Base-by-base conservation (phyloP, 2,113 vertebrate species). In the Indicator indicator region DNA sequence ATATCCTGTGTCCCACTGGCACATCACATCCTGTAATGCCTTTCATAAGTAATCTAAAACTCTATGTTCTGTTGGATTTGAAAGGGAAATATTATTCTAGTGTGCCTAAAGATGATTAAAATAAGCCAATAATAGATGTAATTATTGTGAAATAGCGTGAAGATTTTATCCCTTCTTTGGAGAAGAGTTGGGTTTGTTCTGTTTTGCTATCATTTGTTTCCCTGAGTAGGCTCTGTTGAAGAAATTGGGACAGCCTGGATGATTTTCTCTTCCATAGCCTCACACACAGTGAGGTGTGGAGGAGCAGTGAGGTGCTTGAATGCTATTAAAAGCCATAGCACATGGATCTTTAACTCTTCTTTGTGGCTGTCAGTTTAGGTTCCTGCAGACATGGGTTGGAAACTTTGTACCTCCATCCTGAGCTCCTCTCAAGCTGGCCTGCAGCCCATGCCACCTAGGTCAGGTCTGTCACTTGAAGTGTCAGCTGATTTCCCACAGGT, bases 1-100 rank as follows among this genome's bases (percentile, higher is more conserved):
- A 81, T 74, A 95, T 96, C 94, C 96, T 95, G 95, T 94, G 62
- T 95, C 94, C 83, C 9, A 18, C 90, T 90, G 89, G 72, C 83
- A 68, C 65, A 92, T 87, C 86, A 52, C 83, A 77, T 73, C 83
- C 2, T 81, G 67, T 74, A 56, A 94, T 88, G 86, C 76, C 72
- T 88, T 73, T 60, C 83, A 92, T 83, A 96, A 90, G 38, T 44
- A 71, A 71, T 77, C 69, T 33, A 26, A 93, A 93, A 44, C 28
- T 63, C 59, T 26, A 5, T 5, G 5, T 74, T 83, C 48, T 68
- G 12, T 86, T 74, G 62, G 18, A 54, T 67, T 69, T 32, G 58
- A 81, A 75, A 91, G 71, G 59, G 56, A 90, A 86, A 44, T 40
- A 7, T 65, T 62, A 50, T 86, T 68, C 60, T 78, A 11, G 19